Base-by-base conservation (phyloP, 2,797 vertebrate species). In the Delichon dasypus region DNA sequence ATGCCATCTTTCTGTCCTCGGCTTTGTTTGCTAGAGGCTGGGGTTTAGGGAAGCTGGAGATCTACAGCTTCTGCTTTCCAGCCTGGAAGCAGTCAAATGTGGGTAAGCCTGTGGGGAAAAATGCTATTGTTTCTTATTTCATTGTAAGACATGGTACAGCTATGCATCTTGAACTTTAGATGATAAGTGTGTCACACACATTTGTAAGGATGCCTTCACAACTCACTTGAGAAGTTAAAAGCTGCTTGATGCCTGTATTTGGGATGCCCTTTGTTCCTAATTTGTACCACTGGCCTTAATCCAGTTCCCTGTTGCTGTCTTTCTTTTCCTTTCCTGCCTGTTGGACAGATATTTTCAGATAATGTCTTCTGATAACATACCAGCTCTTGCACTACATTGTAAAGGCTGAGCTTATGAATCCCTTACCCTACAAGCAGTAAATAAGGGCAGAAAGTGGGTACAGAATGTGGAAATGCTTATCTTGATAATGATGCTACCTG, bases 271-370 rank as follows among this genome's bases (percentile, higher is more conserved):
- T 88, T 85, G 91, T 74, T 81, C 19, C 11, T 78, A 87, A 25
- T 81, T 76, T 92, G 61, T 72, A 54, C 26, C 42, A 22, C 9
- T 95, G 73, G 58, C 36, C 82, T 91, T 93, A 95, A 93, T 85
- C 77, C 90, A 81, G 51, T 74, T 89, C 42, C 82, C 76, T 93
- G 74, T 38, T 96, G 75, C 65, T 83, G 70, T 73, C 68, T 91
- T 94, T 84, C 58, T 93, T 91, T 93, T 92, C 44, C 40, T 40
- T 90, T 91, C 78, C 36, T 89, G 34, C 66, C 78, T 91, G 50
- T 38, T 42, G 34, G 53, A 58, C 40, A 84, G 47, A 30, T 79
- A 81, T 65, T 88, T 97, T 95, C 73, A 91, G 70, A 91, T 87
- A 71, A 75, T 36, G 10, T 77, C 85, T 71, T 29, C 72, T 89